phyloP scores from a whole-genome alignment of 2,113 vertebrate species.

The Cebidichthys violaceus region DNA sequence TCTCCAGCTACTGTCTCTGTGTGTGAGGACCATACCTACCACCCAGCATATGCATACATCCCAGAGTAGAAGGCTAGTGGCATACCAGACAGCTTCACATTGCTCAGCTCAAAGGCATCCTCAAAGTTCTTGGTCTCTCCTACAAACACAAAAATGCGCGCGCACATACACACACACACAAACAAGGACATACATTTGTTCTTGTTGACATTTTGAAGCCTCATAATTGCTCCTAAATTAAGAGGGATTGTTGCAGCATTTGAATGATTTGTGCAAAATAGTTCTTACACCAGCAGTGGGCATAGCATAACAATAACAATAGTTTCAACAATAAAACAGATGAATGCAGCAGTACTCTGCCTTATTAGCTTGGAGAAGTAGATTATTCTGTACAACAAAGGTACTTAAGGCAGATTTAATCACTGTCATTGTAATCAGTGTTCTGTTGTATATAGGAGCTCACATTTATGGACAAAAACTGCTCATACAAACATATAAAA shows the following conservation, averaged over 20 bases:
- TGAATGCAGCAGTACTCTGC: background rate
- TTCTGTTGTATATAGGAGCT: background rate
- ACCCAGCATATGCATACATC: background rate
- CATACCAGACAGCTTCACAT: conserved; percentile 84
- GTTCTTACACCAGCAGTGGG: background rate
- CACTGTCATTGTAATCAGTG: background rate
- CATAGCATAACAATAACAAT: background rate
- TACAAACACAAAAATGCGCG: conserved; percentile 69
- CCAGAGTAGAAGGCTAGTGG: background rate
- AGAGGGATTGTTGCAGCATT: background rate
- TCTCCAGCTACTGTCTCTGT: background rate
- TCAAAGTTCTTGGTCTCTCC: conserved; percentile 93
- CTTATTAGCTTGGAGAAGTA: background rate
- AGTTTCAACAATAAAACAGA: background rate
- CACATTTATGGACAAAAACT: background rate
- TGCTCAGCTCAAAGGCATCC: conserved; percentile 89
- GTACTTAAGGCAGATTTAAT: background rate
- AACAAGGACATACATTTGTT: background rate
- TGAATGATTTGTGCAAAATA: background rate
- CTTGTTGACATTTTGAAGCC: background rate
- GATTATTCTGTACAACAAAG: background rate
- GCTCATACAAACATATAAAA: background rate
- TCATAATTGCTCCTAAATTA: background rate
- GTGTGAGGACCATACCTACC: background rate
- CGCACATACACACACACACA: background rate